Conservation (phyloP, 1,140 invertebrate genomes). For the Philopotamus ludificatus region DNA sequence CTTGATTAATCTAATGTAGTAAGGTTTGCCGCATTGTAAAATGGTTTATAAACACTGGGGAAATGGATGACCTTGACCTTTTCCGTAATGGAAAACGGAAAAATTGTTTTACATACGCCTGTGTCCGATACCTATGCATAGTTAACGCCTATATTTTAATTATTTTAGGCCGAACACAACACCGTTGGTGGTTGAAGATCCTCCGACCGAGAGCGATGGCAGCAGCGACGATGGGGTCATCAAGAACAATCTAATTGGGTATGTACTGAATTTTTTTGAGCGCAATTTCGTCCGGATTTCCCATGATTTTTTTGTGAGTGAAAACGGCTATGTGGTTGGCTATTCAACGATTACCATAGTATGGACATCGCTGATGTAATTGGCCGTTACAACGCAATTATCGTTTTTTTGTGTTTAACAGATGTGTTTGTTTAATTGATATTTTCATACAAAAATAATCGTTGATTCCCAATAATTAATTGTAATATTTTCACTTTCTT, state of each 20-base stretch:
- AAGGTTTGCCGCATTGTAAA: too few species aligned
- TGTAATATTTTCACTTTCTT: too few species aligned
- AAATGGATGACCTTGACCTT: too few species aligned
- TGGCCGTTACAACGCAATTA: neutral
- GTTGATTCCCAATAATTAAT: too few species aligned
- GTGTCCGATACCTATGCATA: neutral
- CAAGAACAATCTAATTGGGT: slow-evolving; percentile 34
- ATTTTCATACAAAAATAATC: too few species aligned
- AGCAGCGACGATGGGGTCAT: slow-evolving; percentile 32
- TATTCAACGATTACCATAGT: too few species aligned
- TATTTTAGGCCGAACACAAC: slow-evolving; percentile 26
- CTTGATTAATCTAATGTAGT: too few species aligned
- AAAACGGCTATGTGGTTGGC: neutral
- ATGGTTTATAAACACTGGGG: too few species aligned
- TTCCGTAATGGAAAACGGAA: too few species aligned
- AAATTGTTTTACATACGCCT: neutral
- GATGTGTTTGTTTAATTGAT: neutral
- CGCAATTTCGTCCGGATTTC: neutral
- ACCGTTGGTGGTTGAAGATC: slow-evolving; percentile 35
- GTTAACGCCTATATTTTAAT: neutral
- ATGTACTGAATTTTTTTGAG: slow-evolving; percentile 20
- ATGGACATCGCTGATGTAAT: neutral
- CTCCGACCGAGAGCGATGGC: slow-evolving; percentile 37
- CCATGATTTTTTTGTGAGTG: neutral
- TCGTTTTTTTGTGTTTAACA: neutral